Conservation (phyloP, 2,888 invertebrate genomes). For the Tenthredo notha region DNA sequence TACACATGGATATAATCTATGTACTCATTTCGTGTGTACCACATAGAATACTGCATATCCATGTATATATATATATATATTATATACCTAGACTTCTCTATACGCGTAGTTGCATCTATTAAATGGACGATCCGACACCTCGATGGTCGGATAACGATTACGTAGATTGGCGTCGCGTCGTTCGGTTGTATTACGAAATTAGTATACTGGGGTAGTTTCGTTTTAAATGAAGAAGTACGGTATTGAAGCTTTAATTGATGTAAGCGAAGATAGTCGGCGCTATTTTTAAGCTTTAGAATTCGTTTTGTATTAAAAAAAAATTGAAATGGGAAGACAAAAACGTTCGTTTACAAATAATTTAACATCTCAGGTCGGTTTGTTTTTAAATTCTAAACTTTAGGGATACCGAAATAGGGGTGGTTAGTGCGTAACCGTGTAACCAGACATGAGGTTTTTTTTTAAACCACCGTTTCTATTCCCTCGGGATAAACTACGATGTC, state of each 20-base stretch:
- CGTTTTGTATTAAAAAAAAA: background rate
- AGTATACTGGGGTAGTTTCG: background rate
- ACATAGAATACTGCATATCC: background rate
- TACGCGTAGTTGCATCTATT: slow-evolving; percentile 29
- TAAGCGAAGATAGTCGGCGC: background rate
- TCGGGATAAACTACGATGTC: slow-evolving; percentile 9
- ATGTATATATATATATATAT: too few relatives aligned
- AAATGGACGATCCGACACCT: slow-evolving; percentile 27
- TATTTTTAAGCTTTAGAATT: background rate
- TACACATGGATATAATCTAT: background rate
- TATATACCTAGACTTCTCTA: background rate
- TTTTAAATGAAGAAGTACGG: background rate
- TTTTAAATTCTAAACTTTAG: background rate
- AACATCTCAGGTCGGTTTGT: background rate
- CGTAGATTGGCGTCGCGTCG: slow-evolving; percentile 29
- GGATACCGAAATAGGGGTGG: background rate
- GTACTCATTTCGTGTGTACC: background rate
- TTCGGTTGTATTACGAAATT: slow-evolving; percentile 37
- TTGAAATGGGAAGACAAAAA: background rate
- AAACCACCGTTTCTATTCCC: slow-evolving; percentile 30
- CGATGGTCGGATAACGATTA: slow-evolving; percentile 46
- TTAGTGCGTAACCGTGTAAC: slow-evolving; percentile 42
- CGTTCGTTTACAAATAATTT: background rate
- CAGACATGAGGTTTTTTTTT: slow-evolving; percentile 12
- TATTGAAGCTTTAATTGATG: background rate